Evolutionary conservation across 2,888 invertebrate species (phyloP).

Genomic region (Scaeva pyrastri): DNA sequence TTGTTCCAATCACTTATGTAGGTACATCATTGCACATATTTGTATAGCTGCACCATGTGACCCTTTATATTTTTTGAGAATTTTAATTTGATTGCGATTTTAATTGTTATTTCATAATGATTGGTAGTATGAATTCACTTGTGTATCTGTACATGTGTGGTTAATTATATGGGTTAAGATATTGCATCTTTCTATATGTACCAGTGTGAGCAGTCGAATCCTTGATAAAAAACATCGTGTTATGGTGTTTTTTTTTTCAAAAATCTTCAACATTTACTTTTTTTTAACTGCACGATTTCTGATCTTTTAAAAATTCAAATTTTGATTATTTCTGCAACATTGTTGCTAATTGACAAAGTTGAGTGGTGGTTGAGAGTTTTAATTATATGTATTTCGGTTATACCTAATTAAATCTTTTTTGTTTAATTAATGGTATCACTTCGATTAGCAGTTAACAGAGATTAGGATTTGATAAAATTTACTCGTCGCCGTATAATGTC

Average conservation of each 20-base stretch:
- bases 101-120: conserved; percentile 71
- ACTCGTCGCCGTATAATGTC: too few species aligned
- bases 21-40: conserved; percentile 60
- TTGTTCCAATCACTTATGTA: conserved; percentile 65
- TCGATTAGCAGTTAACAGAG: too few species aligned
- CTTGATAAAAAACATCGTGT: conserved; percentile 27
- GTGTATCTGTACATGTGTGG: too few species aligned
- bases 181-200: too few species aligned
- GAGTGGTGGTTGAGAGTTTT: background rate
- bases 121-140: conserved; percentile 32
- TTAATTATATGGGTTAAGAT: too few species aligned
- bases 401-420: background rate
- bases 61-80: conserved; percentile 46
- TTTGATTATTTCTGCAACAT: conserved; percentile 38
- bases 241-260: conserved; percentile 16
- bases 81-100: conserved; percentile 73
- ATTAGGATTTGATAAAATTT: too few species aligned
- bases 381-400: background rate
- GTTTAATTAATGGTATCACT: too few species aligned
- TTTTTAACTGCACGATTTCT: background rate
- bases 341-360: conserved; percentile 15
- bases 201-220: conserved; percentile 7
- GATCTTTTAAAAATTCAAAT: conserved; percentile 30
- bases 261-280: background rate
- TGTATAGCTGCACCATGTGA: too few species aligned